phyloP scores from a whole-genome alignment of 1,140 invertebrate species.

The Holotrichia oblita region DNA sequence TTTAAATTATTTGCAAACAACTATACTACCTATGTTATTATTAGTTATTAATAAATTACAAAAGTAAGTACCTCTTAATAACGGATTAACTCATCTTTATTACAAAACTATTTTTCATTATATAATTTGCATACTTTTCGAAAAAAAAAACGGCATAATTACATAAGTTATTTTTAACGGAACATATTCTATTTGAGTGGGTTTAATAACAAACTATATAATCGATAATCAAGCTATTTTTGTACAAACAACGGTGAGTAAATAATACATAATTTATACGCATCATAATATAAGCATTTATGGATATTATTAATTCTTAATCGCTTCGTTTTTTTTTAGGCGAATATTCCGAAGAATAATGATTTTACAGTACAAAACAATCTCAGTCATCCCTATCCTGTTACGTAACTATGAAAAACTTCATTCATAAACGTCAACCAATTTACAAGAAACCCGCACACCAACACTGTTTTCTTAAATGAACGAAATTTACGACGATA shows the following conservation, averaged over 20 bases:
- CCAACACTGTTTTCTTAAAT: slow-evolving; percentile 12
- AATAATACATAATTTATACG: neutral
- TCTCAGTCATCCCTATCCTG: too few relatives aligned
- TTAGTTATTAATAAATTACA: slow-evolving; percentile 5
- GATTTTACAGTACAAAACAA: too few relatives aligned
- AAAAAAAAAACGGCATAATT: neutral
- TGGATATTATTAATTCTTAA: too few relatives aligned
- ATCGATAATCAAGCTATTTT: slow-evolving; percentile 12
- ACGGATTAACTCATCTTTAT: neutral
- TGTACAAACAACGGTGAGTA: neutral
- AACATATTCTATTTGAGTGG: neutral
- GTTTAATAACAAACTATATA: neutral
- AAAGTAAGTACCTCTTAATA: neutral
- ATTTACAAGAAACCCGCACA: neutral
- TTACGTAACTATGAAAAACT: neutral
- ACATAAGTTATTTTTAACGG: slow-evolving; percentile 15
- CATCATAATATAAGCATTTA: neutral
- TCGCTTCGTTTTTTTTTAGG: too few relatives aligned
- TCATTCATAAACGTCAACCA: neutral
- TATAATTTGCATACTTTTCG: neutral
- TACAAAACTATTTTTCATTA: neutral
- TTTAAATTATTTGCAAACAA: neutral
- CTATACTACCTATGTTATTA: neutral
- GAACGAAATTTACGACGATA: slow-evolving; percentile 21
- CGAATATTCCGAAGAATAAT: too few relatives aligned